Evolutionary conservation across 2,888 invertebrate species (phyloP).

Genomic region (Aphidius colemani): DNA sequence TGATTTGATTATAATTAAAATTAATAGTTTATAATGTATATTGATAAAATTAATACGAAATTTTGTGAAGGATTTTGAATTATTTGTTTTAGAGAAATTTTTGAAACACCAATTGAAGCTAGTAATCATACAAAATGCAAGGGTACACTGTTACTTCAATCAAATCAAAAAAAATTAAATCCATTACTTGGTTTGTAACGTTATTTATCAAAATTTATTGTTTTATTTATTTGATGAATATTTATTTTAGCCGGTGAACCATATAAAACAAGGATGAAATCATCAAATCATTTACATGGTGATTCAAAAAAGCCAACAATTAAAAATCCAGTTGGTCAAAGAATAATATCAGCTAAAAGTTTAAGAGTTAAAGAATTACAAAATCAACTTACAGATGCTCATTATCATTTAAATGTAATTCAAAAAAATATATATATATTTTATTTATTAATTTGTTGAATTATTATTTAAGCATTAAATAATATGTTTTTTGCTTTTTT

Average conservation of each 20-base stretch:
- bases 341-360: conserved; percentile 78
- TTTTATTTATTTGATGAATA: conserved; percentile 1
- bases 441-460: not conserved
- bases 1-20: too few species aligned
- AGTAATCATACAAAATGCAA: conserved; percentile 41
- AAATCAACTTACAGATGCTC: conserved; percentile 79
- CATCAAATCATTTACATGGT: conserved; percentile 49
- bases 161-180: conserved; percentile 48
- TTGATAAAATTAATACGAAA: not conserved
- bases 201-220: conserved; percentile 19
- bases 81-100: conserved; percentile 10
- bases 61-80: conserved; percentile 7
- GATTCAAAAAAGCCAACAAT: conserved; percentile 39
- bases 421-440: not conserved
- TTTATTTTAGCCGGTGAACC: conserved; percentile 40
- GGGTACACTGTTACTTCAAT: conserved; percentile 39
- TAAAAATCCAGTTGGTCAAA: conserved; percentile 60
- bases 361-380: conserved; percentile 76
- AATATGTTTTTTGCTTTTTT: conserved; percentile 3
- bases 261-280: conserved; percentile 60
- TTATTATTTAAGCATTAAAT: conserved; percentile 15
- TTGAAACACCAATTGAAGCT: conserved; percentile 35
- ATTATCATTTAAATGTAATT: conserved; percentile 73
- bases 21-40: too few species aligned
- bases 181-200: conserved; percentile 48